Evolutionary conservation across 2,888 invertebrate species (phyloP).

Genomic region (Peribatodes rhomboidaria): DNA sequence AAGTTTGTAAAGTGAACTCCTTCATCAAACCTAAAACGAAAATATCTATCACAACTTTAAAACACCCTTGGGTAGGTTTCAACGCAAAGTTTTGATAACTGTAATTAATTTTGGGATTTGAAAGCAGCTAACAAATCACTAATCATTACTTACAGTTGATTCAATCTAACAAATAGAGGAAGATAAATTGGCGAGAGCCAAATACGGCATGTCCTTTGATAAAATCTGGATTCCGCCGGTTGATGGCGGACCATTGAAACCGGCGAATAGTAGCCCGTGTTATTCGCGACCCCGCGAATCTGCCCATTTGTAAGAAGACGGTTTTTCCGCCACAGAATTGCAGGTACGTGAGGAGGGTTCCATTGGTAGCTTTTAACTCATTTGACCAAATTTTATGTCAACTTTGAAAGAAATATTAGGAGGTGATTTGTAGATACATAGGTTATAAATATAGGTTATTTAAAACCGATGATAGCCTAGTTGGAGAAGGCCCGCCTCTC

Average conservation of each 20-base stretch:
- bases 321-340: slow-evolving; percentile 17
- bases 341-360: slow-evolving; percentile 1
- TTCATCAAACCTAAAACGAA: not conserved
- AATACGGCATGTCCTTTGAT: slow-evolving; percentile 41
- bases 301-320: slow-evolving; percentile 18
- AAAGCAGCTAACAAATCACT: slow-evolving; percentile 22
- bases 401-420: not conserved
- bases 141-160: slow-evolving; percentile 30
- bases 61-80: not conserved
- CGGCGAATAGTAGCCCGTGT: slow-evolving; percentile 36
- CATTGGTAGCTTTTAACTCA: not conserved
- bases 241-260: slow-evolving; percentile 39
- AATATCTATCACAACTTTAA: not conserved
- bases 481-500: too few relatives aligned
- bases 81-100: not conserved
- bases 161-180: slow-evolving; percentile 39
- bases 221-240: slow-evolving; percentile 39
- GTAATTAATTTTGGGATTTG: slow-evolving; percentile 18
- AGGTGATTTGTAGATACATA: too few relatives aligned
- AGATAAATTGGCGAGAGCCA: slow-evolving; percentile 40
- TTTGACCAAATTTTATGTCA: not conserved
- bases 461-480: too few relatives aligned
- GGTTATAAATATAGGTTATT: too few relatives aligned
- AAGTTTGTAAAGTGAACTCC: too few relatives aligned
- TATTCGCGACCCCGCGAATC: slow-evolving; percentile 35